Evolutionary conservation across 1,140 invertebrate genomes (phyloP), one percentile per base, ranked within the genome.

Genomic region (Capitella teleta): DNA sequence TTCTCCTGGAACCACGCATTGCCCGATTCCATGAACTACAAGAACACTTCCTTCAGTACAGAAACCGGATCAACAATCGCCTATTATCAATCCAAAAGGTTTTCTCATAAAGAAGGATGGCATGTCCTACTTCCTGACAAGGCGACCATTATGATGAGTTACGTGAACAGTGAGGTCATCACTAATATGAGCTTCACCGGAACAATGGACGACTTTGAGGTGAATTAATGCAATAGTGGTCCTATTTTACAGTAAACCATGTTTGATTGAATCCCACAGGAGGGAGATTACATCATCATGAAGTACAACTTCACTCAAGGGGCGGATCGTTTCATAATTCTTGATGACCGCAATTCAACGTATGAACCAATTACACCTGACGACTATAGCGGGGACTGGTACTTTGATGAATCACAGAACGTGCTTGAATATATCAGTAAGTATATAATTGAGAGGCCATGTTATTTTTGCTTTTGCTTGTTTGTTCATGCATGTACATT

Each of bases 311-410:
- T 54, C 21, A 42, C 18, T 23, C 51, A 54, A 16, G 18, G 21
- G 23, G 46, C 53, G 14, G 53, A 52, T 32, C n/a, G 24, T 26
- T n/a, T 54, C 12, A 5, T 8, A 10, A 34, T 53, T 6, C 28
- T 18, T 28, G 14, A 12, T 12, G 34, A 28, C 16, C 18, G 24
- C 4, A 24, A 47, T 2, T 46, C n/a, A 5, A 16, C 21, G 25
- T 26, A 26, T 4, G 19, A 19, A 16, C 3, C 41, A 5, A 2
- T 8, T 12, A 53, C 23, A 38, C 23, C 41, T 24, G 28, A 5
- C 24, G 52, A 53, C 24, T n/a, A 24, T 16, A 23, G 43, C 30
- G 52, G 52, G n/a, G 52, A 53, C 44, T 53, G 41, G 34, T 26
- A 41, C 38, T 38, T 53, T 16, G 48, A 19, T 21, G 38, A 10